Conservation (phyloP, 2,888 invertebrate species). For the Ellobium chinense region DNA sequence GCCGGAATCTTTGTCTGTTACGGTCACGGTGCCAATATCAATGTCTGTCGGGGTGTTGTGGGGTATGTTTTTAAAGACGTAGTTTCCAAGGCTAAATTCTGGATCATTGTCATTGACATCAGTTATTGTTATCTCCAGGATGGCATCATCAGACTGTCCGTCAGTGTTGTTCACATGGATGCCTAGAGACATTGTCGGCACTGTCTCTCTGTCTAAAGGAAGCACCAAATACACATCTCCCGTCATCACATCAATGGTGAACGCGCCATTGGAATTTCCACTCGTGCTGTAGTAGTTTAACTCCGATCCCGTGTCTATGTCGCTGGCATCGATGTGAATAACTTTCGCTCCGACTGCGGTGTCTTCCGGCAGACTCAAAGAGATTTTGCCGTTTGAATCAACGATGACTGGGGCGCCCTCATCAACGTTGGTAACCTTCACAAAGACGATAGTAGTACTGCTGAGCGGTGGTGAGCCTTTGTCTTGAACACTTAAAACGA, state of each 20-base stretch:
- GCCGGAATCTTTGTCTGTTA: constrained; percentile 54
- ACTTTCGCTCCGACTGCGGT: constrained; percentile 44
- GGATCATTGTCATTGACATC: constrained; percentile 59
- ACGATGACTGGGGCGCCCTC: neutral
- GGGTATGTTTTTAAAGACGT: constrained; percentile 32
- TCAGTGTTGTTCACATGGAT: constrained; percentile 4
- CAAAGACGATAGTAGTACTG: constrained; percentile 15
- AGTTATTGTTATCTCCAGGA: constrained; percentile 53
- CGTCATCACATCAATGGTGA: constrained; percentile 48
- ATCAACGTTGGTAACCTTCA: neutral
- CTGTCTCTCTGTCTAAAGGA: constrained; percentile 52
- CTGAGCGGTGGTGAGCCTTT: constrained; percentile 43
- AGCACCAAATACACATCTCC: constrained; percentile 49
- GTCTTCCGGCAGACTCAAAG: constrained; percentile 52
- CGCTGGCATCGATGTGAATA: constrained; percentile 49
- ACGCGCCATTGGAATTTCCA: constrained; percentile 44
- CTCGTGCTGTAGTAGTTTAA: constrained; percentile 54
- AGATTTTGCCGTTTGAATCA: neutral
- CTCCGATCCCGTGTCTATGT: constrained; percentile 53
- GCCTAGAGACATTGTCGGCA: constrained; percentile 3
- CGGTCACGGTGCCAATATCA: constrained; percentile 35
- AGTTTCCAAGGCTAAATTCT: constrained; percentile 44
- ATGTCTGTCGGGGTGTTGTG: constrained; percentile 44
- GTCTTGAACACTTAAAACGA: constrained; percentile 44
- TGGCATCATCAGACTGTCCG: constrained; percentile 40